These are phyloP conservation scores for Zhuqinia jingwanae DNA, from an alignment of 2,888 invertebrate species.

Conservation along the genomic window DNA sequence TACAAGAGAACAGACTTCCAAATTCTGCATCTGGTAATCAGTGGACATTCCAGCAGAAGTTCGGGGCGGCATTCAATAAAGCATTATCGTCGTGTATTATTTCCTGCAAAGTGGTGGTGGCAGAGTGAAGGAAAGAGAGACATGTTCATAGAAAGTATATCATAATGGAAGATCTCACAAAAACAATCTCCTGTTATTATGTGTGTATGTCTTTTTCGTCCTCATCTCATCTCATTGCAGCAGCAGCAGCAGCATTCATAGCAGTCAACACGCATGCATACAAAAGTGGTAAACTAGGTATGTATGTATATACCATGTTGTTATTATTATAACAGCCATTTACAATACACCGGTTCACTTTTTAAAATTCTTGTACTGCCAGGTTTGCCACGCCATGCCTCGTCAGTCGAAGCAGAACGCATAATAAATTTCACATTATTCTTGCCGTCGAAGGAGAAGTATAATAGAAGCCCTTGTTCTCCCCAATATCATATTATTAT, in stretches of 20 bases:
- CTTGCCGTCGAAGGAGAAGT: slow-evolving; percentile 49
- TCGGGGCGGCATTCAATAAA: slow-evolving; percentile 16
- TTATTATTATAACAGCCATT: not conserved
- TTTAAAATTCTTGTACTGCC: slow-evolving; percentile 46
- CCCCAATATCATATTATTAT: no score
- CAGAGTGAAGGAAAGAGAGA: not conserved
- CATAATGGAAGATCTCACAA: slow-evolving; percentile 28
- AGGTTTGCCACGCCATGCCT: slow-evolving; percentile 53
- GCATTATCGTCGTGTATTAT: slow-evolving; percentile 12
- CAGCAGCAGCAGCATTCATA: no score
- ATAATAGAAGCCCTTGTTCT: slow-evolving; percentile 53
- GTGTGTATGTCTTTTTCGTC: slow-evolving; percentile 10
- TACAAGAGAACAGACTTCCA: not conserved
- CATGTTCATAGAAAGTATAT: slow-evolving; percentile 27
- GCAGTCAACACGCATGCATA: not conserved
- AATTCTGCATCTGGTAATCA: not conserved
- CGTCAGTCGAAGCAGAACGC: slow-evolving; percentile 55
- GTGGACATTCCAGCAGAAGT: slow-evolving; percentile 10
- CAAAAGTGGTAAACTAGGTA: not conserved
- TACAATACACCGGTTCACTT: not conserved
- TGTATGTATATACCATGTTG: slow-evolving; percentile 5
- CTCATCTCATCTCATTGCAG: no score
- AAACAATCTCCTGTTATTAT: slow-evolving; percentile 20
- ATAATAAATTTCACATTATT: slow-evolving; percentile 63
- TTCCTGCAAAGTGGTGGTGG: slow-evolving; percentile 33